Evolutionary conservation across 2,888 invertebrate species (phyloP).

Genomic region (Philhelius pedissequus): DNA sequence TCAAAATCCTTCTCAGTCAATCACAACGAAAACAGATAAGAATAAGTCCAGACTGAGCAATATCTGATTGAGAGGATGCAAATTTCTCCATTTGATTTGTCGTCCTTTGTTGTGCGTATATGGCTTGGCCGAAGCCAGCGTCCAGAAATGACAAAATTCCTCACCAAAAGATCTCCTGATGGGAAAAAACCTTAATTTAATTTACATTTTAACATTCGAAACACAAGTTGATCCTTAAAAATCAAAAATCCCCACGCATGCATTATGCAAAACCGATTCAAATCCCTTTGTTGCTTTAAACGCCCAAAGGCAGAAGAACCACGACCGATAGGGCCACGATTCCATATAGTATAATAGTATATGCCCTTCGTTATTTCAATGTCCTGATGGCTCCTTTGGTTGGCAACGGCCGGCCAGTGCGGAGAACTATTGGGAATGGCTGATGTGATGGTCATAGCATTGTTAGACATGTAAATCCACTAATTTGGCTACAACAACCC

Average conservation of each 20-base stretch:
- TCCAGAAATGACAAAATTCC: conserved; percentile 29
- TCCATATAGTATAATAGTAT: background rate
- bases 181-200: conserved; percentile 63
- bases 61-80: conserved; percentile 57
- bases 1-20: background rate
- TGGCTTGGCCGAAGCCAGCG: conserved; percentile 9
- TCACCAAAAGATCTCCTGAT: conserved; percentile 23
- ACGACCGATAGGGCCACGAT: background rate
- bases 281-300: conserved; percentile 51
- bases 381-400: background rate
- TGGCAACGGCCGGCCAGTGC: background rate
- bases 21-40: conserved; percentile 37
- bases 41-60: background rate
- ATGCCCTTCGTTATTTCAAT: conserved; percentile 26
- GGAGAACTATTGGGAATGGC: conserved; percentile 64
- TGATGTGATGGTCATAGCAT: conserved; percentile 32
- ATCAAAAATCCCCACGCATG: conserved; percentile 50
- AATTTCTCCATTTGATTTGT: conserved; percentile 47
- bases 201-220: conserved; percentile 59
- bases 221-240: conserved; percentile 52
- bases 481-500: conserved; percentile 67
- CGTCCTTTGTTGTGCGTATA: conserved; percentile 66
- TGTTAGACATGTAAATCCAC: conserved; percentile 68
- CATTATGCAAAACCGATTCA: conserved; percentile 65
- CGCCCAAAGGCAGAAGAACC: conserved; percentile 33